Base-by-base conservation (phyloP, 1,140 invertebrate genomes). In the Neodiprion virginianus region DNA sequence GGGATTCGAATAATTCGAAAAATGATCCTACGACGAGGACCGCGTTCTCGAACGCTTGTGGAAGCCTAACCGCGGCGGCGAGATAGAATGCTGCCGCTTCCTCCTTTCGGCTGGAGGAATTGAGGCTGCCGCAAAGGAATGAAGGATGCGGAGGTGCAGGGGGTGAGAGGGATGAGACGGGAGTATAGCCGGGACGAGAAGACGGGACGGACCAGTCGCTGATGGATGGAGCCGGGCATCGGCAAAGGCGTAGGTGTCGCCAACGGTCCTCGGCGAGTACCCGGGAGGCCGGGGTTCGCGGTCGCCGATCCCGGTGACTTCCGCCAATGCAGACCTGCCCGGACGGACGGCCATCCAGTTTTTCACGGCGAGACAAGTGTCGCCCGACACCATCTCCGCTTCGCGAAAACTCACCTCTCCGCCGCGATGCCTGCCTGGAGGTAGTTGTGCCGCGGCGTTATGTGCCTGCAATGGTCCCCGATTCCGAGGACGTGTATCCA, bases 341-440 rank as follows among this genome's bases (percentile, higher is more conserved):
- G 53, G 66, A 76, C 74, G 78, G 79, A 76, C 74, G 78, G 79
- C 80, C 83, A 79, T 82, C 83, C 81, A 85, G 82, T 85, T 84
- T 84, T 85, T 85, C 83, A 82, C 76, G 80, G 76, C 47, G 81
- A 78, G 81, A 85, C 83, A 84, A 83, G 82, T 85, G 83, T 85
- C 80, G 81, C 75, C 76, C 77, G 78, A 84, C 82, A 84, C 82
- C 81, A 80, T 82, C 72, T 74, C 74, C 75, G 11, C 79, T 76
- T 75, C 75, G 77, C 75, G 83, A 83, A 83, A 83, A 84, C 79
- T 77, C 72, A 72, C 28, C 48, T 23, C 70, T 71, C 47, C 70
- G 70, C 14, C n/a, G 70, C 67, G 11, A 23, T 69, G 3, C 40
- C 11, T 69, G 17, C 67, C 67, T 69, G 67, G 67, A 69, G 11